Conservation (phyloP, 2,888 invertebrate genomes). For the Agriopis aurantiaria region DNA sequence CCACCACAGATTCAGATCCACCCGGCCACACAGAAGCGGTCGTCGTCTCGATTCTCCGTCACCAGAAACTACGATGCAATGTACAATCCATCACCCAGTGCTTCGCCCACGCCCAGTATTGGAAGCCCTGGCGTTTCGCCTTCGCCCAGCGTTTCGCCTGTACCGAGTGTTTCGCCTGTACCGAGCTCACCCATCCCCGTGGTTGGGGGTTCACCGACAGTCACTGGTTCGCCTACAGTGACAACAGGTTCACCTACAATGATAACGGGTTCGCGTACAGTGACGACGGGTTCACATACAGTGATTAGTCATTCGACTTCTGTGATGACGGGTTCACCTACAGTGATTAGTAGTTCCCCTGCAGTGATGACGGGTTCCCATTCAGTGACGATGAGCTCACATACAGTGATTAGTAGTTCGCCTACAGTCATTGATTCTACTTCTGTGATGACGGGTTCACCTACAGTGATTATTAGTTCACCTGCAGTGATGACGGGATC, state of each 20-base stretch:
- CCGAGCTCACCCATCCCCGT: background rate
- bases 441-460: background rate
- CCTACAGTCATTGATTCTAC: background rate
- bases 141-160: conserved; percentile 36
- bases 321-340: background rate
- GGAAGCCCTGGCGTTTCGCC: conserved; percentile 24
- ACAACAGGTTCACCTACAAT: background rate
- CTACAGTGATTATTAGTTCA: background rate
- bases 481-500: background rate
- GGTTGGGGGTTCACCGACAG: background rate
- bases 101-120: conserved; percentile 40
- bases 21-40: conserved; percentile 84
- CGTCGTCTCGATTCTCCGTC: conserved; percentile 75
- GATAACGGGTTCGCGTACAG: background rate
- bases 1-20: conserved; percentile 83
- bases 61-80: conserved; percentile 77
- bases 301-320: background rate
- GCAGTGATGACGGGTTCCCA: background rate
- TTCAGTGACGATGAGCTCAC: background rate
- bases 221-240: conserved; percentile 1
- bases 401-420: background rate
- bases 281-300: background rate
- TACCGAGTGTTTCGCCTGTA: conserved; percentile 4
- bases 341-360: background rate
- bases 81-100: conserved; percentile 63